Base-by-base conservation (phyloP, 2,888 invertebrate species). In the Sinelater perroti region DNA sequence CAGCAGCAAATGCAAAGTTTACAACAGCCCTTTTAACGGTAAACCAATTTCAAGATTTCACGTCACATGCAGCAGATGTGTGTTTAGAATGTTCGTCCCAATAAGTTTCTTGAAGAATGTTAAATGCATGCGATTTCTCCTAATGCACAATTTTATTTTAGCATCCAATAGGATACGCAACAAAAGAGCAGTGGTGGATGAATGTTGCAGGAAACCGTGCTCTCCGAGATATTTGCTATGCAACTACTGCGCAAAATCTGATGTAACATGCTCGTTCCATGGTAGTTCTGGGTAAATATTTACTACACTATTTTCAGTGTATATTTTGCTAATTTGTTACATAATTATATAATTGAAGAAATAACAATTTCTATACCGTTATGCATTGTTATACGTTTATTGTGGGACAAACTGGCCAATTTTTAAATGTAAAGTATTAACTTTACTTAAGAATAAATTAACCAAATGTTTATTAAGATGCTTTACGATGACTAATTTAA, bases 141-240 rank as follows among this genome's bases (percentile, higher is more conserved):
- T n/a, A n/a, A n/a, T n/a, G n/a, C n/a, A n/a, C n/a, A n/a, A n/a
- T n/a, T n/a, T n/a, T n/a, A n/a, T 42, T 26, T 26, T 42, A 26
- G 21, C 14, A 26, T 2, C 11, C 1, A 11, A 35, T 5, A 28
- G 8, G n/a, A 8, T 14, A 14, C 8, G 42, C n/a, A 17, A 11
- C 11, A 10, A 14, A 26, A 13, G 44, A 44, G 44, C 26, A 8
- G 8, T 44, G 16, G 28, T 44, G 5, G 44, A 44, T 10, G 44
- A 44, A n/a, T 44, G 44, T 10, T 44, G 44, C 16, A 44, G 6
- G 17, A 26, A 2, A 28, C 44, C 44, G 8, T 44, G 44, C 10
- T 18, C 40, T 5, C 21, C 3, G 7, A 40, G 40, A 21, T 40
- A 40, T 13, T 40, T 40, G 7, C 40, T 40, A 8, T 40, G 40